Evolutionary conservation across 2,888 invertebrate genomes (phyloP), one percentile per base, ranked within the genome.

Genomic region (Chelonus formosanus): DNA sequence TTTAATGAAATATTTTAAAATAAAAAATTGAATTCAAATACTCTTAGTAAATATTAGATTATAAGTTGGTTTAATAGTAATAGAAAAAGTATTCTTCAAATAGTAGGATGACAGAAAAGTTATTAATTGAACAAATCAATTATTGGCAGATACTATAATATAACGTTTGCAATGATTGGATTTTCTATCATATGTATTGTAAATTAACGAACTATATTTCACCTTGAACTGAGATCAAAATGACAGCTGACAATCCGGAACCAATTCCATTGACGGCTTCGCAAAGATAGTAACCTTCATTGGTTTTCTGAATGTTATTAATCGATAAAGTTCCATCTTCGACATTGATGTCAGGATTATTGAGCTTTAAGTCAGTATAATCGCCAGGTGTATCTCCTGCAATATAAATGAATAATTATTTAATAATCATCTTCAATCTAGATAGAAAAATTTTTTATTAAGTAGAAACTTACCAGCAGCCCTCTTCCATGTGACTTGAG

Each of bases 201-300:
- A 40, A 58, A 59, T 44, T 61, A 48, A 55, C 50, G 10, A 20
- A 43, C 35, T 45, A 52, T 35, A 8, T 43, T 10, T 55, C 86
- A 95, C 95, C 94, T 88, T 97, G 96, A 48, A 97, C 97, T 75
- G 94, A 95, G 73, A 98, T 93, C 76, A 94, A 89, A 75, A 97
- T 94, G 32, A 97, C 96, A 74, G 97, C 97, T 62, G 97, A 97
- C 43, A 97, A 87, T 78, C 96, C 97, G 69, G 96, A 94, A 69
- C 97, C 97, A 76, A 98, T 96, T 76, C 96, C 95, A 85, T 98
- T 98, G 56, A 95, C 95, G 67, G 97, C 96, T 86, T 97, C 96
- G 83, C 98, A 98, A 52, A 97, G 87, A 84, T 97, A 97, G 82
- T 95, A 95, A 32, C 97, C 97, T 86, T 96, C 95, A 81, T 97